Percentiles rank a stretch among this genome's conserved stretches.
Evolutionary conservation across 2,113 vertebrate species (phyloP).

Genomic region (Oryzias curvinotus): DNA sequence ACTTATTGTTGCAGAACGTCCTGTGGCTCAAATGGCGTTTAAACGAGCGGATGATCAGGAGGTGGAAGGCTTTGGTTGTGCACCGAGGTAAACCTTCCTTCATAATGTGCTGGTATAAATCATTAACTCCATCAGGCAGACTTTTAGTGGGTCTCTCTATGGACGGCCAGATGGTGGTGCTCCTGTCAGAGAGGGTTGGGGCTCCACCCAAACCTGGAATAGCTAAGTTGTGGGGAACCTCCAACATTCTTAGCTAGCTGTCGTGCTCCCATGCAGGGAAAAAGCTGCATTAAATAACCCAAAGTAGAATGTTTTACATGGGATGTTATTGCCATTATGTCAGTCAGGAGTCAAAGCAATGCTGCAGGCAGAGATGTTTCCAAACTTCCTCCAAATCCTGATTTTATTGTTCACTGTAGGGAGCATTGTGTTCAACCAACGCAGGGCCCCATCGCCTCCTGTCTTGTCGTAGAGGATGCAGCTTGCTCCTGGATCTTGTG

Average conservation of each 20-base stretch:
- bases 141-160: slow-evolving; percentile 51
- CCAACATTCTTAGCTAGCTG: not conserved
- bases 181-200: slow-evolving; percentile 46
- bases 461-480: slow-evolving; percentile 57
- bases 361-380: slow-evolving; percentile 4
- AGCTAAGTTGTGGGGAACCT: slow-evolving; percentile 61
- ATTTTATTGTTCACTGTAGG: slow-evolving; percentile 33
- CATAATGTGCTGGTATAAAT: slow-evolving; percentile 67
- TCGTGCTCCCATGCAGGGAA: slow-evolving; percentile 19
- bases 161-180: slow-evolving; percentile 72
- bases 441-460: slow-evolving; percentile 18
- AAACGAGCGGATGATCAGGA: slow-evolving; percentile 37
- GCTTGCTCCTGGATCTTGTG: slow-evolving; percentile 34
- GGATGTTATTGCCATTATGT: slow-evolving; percentile 16
- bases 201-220: slow-evolving; percentile 45
- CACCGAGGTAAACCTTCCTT: slow-evolving; percentile 43
- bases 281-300: slow-evolving; percentile 4
- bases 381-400: slow-evolving; percentile 34
- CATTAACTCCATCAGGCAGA: slow-evolving; percentile 73
- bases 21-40: slow-evolving; percentile 19
- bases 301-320: slow-evolving; percentile 19
- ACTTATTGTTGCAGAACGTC: not conserved
- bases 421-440: slow-evolving; percentile 31
- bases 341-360: slow-evolving; percentile 8
- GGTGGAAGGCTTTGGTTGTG: slow-evolving; percentile 16